Evolutionary conservation across 2,888 invertebrate species (phyloP), one percentile per base, ranked within the genome.

Genomic region (Harpalus rufipes): DNA sequence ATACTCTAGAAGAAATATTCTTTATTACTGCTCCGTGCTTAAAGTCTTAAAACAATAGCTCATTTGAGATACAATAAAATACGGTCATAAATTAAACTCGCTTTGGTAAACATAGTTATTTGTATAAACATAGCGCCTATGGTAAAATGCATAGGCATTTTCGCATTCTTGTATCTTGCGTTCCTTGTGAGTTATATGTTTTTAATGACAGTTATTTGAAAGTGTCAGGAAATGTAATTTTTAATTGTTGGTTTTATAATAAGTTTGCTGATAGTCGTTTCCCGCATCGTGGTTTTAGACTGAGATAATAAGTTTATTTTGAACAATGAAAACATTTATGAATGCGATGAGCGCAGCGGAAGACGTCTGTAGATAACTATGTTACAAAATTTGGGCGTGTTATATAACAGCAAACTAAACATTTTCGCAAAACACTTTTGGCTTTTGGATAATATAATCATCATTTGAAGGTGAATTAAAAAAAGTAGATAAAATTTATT

Each of bases 1-100:
- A 51, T 51, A 51, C 44, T 51, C 3, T 51, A 10, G 44, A 51
- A 51, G 44, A 51, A 51, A 51, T 51, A 10, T 51, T 8, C 12
- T 61, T 79, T 79, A 79, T 79, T 58, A 16, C 61, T 10, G 32
- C 7, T 61, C 18, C 79, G 79, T 79, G 79, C 79, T 79, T 79
- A 58, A 61, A 32, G 32, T 79, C 61, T 32, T 16, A 79, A 79
- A 61, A 79, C 56, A 61, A 59, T 74, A 74, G 72, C 72, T 74
- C 72, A 74, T 74, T 74, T 41, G 18, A 44, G 44, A 44, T 74
- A 74, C 72, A 44, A 74, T 74, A 74, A 18, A 44, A 7, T 74
- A 74, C 0, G 72, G 18, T 10, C 41, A 74, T 74, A 74, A 44
- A 74, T 74, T 74, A 74, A 16, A 74, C 8, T 16, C 72, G 18